Conservation (phyloP, 2,113 vertebrate species). For the Dipodomys spectabilis region DNA sequence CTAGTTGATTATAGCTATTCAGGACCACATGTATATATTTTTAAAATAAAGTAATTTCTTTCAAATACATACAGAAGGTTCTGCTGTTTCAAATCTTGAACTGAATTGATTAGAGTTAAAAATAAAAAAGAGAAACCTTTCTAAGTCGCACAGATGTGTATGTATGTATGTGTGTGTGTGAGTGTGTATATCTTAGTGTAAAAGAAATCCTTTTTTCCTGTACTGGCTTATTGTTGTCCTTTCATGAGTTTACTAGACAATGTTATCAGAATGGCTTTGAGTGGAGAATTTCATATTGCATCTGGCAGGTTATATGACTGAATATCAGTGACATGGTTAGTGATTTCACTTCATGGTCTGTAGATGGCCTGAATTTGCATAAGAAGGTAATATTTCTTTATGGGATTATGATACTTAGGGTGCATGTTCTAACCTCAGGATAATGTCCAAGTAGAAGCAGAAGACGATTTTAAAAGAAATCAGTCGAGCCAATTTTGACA, state of each 20-base stretch:
- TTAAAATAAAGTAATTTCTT: constrained; percentile 40
- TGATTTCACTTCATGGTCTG: background rate
- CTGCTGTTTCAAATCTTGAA: constrained; percentile 58
- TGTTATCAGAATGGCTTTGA: constrained; percentile 58
- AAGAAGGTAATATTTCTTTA: constrained; percentile 35
- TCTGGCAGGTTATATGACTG: constrained; percentile 49
- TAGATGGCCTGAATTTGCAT: constrained; percentile 25
- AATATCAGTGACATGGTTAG: background rate
- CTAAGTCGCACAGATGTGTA: background rate
- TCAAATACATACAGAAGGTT: background rate
- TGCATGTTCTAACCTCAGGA: constrained; percentile 4
- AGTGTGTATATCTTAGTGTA: background rate
- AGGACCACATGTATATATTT: constrained; percentile 12
- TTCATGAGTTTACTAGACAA: background rate
- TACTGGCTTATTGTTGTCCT: background rate
- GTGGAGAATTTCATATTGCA: constrained; percentile 32
- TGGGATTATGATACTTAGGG: constrained; percentile 1
- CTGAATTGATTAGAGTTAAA: constrained; percentile 7
- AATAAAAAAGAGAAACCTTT: constrained; percentile 3
- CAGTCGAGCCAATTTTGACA: constrained; percentile 8
- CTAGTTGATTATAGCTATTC: background rate
- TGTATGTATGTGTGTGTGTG: background rate
- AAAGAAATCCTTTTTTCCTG: constrained; percentile 50
- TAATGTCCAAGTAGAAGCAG: constrained; percentile 2
- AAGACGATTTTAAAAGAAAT: constrained; percentile 26